Conservation (phyloP, 2,888 invertebrate species). For the Scaptomyza caliginosa region DNA sequence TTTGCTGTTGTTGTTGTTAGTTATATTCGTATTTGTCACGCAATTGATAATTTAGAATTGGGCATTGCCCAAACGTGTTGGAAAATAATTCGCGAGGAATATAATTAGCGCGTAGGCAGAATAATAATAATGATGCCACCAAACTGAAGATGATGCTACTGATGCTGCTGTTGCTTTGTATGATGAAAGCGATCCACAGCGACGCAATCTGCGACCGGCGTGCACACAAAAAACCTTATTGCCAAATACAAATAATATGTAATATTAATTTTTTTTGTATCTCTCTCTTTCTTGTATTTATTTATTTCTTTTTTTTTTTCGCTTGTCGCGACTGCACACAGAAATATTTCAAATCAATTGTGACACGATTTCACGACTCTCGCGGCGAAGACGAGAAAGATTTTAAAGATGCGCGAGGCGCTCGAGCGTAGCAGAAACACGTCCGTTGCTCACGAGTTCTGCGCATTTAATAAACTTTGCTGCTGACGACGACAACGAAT, state of each 20-base stretch:
- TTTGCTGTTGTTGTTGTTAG: slow-evolving; percentile 11
- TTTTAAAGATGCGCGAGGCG: slow-evolving; percentile 49
- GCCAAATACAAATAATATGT: slow-evolving; percentile 76
- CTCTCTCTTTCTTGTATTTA: slow-evolving; percentile 46
- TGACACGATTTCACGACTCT: slow-evolving; percentile 76
- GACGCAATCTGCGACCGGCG: slow-evolving; percentile 46
- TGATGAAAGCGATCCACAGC: slow-evolving; percentile 56
- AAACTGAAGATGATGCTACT: slow-evolving; percentile 4
- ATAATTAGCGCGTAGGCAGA: slow-evolving; percentile 71
- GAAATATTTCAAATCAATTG: slow-evolving; percentile 69
- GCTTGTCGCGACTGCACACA: slow-evolving; percentile 51
- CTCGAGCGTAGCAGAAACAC: slow-evolving; percentile 73
- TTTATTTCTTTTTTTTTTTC: slow-evolving; percentile 19
- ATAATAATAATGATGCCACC: slow-evolving; percentile 62
- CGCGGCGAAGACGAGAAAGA: slow-evolving; percentile 22
- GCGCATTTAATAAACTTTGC: slow-evolving; percentile 80
- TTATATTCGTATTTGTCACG: slow-evolving; percentile 57
- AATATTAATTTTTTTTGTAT: slow-evolving; percentile 53
- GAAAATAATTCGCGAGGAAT: slow-evolving; percentile 47
- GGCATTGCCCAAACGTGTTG: slow-evolving; percentile 66
- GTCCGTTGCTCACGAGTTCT: slow-evolving; percentile 82
- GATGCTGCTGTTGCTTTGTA: slow-evolving; percentile 10
- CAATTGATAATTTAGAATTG: slow-evolving; percentile 65
- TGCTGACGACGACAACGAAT: slow-evolving; percentile 55
- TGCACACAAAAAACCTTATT: slow-evolving; percentile 55